Base-by-base conservation (phyloP, 2,797 vertebrate species). In the Typhlichthys eigenmanni region DNA sequence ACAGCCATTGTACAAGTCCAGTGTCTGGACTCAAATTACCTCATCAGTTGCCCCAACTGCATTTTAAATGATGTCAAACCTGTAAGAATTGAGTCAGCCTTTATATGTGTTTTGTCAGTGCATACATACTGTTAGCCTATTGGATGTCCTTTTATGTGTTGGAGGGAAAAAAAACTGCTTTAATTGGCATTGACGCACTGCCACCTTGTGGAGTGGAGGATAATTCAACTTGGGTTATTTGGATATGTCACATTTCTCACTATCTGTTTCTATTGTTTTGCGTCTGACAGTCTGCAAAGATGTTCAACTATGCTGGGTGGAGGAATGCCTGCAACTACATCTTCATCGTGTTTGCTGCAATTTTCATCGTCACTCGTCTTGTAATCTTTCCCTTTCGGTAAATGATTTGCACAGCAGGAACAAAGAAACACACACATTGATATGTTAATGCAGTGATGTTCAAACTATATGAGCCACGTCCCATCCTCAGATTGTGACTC, bases 271-370 rank as follows among this genome's bases (percentile, higher is more conserved):
- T 52, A 13, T 72, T 16, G 71, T 46, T 79, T 19, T 79, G 46
- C 6, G 14, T 54, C 51, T 56, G 7, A 61, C 67, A 94, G 97
- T 98, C 96, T 11, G 97, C 97, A 62, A 99, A 99, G 88, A 98
- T 98, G 95, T 98, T 99, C 69, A 98, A 97, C 90, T 98, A 98
- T 9, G 97, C 96, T 0, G 95, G 95, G 38, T 98, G 97, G 96
- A 93, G 95, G 64, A 95, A 95, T 57, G 93, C 95, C 57, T 98
- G 96, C 71, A 96, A 99, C 84, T 94, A 92, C 83, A 94, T 99
- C 89, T 99, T 98, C 90, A 95, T 99, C 3, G 64, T 95, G 50
- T 99, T 99, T 2, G 96, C 96, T 1, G 78, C 88, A 0, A 78
- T 98, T 74, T 99, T 99, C 86, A 96, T 99, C 71, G 3, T 95